Percentiles rank a stretch among this genome's conserved stretches.
phyloP scores from a whole-genome alignment of 2,888 invertebrate genomes.

The Itoplectis maculator region DNA sequence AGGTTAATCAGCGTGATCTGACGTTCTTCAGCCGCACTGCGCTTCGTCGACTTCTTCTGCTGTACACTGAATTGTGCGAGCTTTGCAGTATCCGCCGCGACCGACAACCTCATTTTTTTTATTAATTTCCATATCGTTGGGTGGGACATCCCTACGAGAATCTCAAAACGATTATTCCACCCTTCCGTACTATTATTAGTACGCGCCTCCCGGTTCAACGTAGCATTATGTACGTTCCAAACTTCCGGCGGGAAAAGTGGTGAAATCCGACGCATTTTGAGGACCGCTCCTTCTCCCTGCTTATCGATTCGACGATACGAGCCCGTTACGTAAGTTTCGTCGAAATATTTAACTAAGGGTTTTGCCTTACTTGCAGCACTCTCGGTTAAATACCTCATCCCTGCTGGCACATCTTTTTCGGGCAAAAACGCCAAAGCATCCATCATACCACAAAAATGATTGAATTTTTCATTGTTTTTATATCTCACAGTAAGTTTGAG shows the following conservation, averaged over 20 bases:
- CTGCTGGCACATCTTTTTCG: conserved; percentile 20
- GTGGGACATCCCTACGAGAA: conserved; percentile 22
- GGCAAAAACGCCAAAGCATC: conserved; percentile 35
- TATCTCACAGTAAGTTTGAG: conserved; percentile 11
- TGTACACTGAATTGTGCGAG: conserved; percentile 17
- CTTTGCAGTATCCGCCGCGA: conserved; percentile 37
- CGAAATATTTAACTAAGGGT: conserved; percentile 17
- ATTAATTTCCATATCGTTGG: conserved; percentile 32
- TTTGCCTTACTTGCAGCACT: no score
- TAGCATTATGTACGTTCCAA: conserved; percentile 38
- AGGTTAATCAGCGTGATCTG: conserved; percentile 13
- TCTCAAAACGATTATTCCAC: conserved; percentile 44
- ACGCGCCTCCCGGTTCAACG: conserved; percentile 1
- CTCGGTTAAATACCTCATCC: no score
- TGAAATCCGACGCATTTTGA: conserved; percentile 30
- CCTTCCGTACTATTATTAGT: conserved; percentile 44
- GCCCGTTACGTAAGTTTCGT: conserved; percentile 30
- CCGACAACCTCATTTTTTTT: conserved; percentile 26
- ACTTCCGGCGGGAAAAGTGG: conserved; percentile 32
- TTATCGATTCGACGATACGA: not conserved
- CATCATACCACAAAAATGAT: conserved; percentile 36
- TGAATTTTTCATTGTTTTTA: conserved; percentile 19
- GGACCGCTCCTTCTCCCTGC: not conserved
- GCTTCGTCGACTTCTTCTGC: not conserved
- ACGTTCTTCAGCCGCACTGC: conserved; percentile 1